Percentiles rank a stretch among this genome's conserved stretches.
These are phyloP conservation scores for Pollenia griseotomentosa DNA, from an alignment of 2,888 invertebrate genomes.

Conservation along the genomic window DNA sequence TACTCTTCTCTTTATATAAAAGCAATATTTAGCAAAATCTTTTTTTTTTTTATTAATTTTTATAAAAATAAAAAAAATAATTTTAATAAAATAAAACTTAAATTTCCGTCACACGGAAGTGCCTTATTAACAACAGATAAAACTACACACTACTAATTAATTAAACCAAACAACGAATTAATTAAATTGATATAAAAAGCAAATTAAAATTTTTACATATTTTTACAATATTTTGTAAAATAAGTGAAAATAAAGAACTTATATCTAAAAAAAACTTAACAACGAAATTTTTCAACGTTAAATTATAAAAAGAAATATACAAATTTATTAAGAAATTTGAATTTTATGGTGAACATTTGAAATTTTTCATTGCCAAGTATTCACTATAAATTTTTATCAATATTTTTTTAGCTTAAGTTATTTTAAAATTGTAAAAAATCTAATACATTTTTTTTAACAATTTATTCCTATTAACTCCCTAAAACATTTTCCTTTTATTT, in stretches of 20 bases:
- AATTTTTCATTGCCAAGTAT: neutral
- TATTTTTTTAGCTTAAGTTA: neutral
- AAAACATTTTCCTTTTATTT: slow-evolving; percentile 50
- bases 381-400: slow-evolving; percentile 1
- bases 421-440: neutral
- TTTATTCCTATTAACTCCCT: slow-evolving; percentile 37
- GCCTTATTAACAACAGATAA: slow-evolving; percentile 79
- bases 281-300: neutral
- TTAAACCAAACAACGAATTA: slow-evolving; percentile 61
- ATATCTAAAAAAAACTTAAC: neutral
- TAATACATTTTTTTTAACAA: slow-evolving; percentile 25
- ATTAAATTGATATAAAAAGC: slow-evolving; percentile 27
- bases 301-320: slow-evolving; percentile 47
- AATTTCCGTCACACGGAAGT: slow-evolving; percentile 84
- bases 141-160: slow-evolving; percentile 70
- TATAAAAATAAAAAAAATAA: neutral
- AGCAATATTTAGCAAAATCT: slow-evolving; percentile 3
- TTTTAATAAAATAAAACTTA: slow-evolving; percentile 40
- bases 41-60: neutral
- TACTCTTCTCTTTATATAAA: slow-evolving; percentile 13
- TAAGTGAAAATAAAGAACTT: neutral
- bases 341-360: no score
- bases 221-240: slow-evolving; percentile 58
- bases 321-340: slow-evolving; percentile 50
- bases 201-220: neutral